Base-by-base conservation (phyloP, 2,888 invertebrate genomes). In the Megamerina dolium region DNA sequence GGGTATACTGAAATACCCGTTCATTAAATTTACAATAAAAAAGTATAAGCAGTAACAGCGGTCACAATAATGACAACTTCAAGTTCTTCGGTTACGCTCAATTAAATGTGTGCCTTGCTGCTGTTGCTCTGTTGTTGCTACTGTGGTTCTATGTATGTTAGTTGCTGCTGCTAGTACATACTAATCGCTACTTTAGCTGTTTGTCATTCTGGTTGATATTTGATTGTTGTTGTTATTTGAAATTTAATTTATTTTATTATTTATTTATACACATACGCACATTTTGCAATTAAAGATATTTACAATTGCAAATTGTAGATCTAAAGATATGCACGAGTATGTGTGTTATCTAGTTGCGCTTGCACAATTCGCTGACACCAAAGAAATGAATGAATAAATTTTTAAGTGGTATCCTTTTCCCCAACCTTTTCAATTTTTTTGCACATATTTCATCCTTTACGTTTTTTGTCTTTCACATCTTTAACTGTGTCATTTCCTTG, bases 41-140 rank as follows among this genome's bases (percentile, higher is more conserved):
- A 30, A 17, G 16, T 17, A 12, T 38, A 27, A 43, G 26, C 40
- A 20, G 16, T 38, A 45, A 17, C 41, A 45, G 26, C 20, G 34
- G 36, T n/a, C n/a, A 6, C 38, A 37, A 32, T 27, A 45, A 32
- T 36, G 37, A 41, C 32, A 40, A 41, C 27, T 29, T 41, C 26
- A 36, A 21, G 33, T 41, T 45, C 34, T 29, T 41, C 49, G 51
- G 56, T 55, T 56, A 61, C 58, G 66, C 57, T 64, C 64, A 64
- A 65, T 64, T 65, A 63, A 64, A 63, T 63, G 54, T 55, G 57
- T 56, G 57, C 54, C n/a, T n/a, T 48, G 37, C 41, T 40, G 44
- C 37, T 41, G 47, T 23, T 45, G 8, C 30, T 21, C 34, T 19
- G 33, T 36, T 37, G 33, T 37, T 39, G 29, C 33, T 41, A 20